Evolutionary conservation across 2,888 invertebrate genomes (phyloP), one percentile per base, ranked within the genome.

Genomic region (Tenodera sinensis): DNA sequence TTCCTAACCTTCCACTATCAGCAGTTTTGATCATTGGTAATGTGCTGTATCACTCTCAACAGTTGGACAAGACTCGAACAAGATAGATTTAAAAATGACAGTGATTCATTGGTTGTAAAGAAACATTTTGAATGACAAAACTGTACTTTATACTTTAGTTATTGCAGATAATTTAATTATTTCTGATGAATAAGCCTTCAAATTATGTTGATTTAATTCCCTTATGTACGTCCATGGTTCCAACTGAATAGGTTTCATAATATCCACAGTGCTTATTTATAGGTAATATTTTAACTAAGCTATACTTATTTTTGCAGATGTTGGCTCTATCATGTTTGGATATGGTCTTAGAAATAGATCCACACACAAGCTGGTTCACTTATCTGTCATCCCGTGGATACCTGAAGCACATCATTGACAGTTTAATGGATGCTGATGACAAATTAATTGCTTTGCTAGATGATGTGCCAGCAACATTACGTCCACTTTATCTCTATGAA

Each of bases 401-500:
- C 92, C 93, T 98, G 90, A 96, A 97, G 91, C 97, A 97, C 91
- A 94, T 98, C 88, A 96, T 98, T 42, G 97, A 98, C 91, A 97
- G 97, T 90, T 93, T 98, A 89, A 92, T 96, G 90, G 96, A 96
- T 90, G 96, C 97, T 81, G 97, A 98, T 92, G 95, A 95, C 85
- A 95, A 96, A 28, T 93, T 98, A 28, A 94, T 94, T 88, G 94
- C 94, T 6, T 95, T 96, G n/a, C 92, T 97, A 84, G 96, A 96
- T 91, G 96, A 96, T 0, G 95, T 86, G 20, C 90, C 95, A 87
- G 81, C 86, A 34, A 96, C 96, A 3, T 94, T 98, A 84, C 95
- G 97, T 89, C 96, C 96, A 0, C 93, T 98, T 0, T 98, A 97
- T 94, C 95, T 98, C 27, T 98, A 97, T 93, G 97, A 98, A 93